A percentile compares a stretch with the other conserved stretches of the same genome.
phyloP scores from a whole-genome alignment of 2,888 invertebrate genomes.

The Aphodius sticticus region DNA sequence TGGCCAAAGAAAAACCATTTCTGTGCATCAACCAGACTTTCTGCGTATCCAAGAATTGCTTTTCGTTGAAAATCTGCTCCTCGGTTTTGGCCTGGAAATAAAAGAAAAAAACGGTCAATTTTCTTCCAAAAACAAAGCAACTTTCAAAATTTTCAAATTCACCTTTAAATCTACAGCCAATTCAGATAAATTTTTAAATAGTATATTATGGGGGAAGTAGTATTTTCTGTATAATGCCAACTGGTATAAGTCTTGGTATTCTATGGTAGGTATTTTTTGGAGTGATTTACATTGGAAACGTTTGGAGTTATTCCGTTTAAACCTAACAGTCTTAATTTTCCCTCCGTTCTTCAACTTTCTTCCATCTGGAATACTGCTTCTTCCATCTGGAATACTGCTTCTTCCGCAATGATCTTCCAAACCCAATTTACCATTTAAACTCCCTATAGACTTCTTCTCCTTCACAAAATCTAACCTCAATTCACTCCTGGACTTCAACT shows the following conservation, averaged over 20 bases:
- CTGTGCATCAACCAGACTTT: conserved; percentile 94
- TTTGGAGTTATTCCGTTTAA: not conserved
- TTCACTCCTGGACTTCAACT: conserved; percentile 32
- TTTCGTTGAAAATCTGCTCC: conserved; percentile 71
- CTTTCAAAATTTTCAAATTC: not conserved
- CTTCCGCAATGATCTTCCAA: not conserved
- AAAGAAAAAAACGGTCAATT: not conserved
- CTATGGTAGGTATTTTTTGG: not conserved
- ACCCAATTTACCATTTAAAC: not conserved
- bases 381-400: not conserved
- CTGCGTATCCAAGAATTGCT: conserved; percentile 74
- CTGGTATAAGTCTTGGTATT: not conserved
- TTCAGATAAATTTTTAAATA: conserved; percentile 26
- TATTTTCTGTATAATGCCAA: conserved; percentile 18
- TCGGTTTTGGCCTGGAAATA: conserved; percentile 71
- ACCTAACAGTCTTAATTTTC: not conserved
- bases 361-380: not conserved
- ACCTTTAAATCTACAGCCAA: conserved; percentile 17
- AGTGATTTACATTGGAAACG: not conserved
- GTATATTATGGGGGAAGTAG: conserved; percentile 18
- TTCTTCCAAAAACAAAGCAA: not conserved
- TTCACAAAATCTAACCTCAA: conserved; percentile 30
- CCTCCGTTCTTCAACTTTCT: not conserved
- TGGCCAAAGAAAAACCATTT: conserved; percentile 87
- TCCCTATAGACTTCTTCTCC: not conserved